Evolutionary conservation across 2,797 vertebrate species (phyloP).

Genomic region (Hydrophis major): DNA sequence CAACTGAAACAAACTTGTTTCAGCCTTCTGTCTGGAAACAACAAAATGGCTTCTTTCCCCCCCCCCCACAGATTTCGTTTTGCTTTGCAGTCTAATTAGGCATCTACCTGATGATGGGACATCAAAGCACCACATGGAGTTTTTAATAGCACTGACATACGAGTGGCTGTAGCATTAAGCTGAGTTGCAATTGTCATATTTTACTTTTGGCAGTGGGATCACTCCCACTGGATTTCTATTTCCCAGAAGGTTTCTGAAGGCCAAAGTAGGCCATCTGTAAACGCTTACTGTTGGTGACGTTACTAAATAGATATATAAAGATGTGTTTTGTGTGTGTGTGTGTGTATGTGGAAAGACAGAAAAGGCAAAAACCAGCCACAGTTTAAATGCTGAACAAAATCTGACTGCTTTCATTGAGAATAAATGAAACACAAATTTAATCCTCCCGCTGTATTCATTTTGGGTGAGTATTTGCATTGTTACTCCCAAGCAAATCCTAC

Average conservation of each 20-base stretch:
- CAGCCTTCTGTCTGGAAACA: not conserved
- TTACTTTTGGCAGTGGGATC: slow-evolving; percentile 67
- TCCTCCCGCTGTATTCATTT: not conserved
- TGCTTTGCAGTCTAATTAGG: slow-evolving; percentile 19
- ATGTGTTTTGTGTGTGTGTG: not conserved
- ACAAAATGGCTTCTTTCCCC: not conserved
- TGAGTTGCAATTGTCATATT: slow-evolving; percentile 59
- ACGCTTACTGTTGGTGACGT: slow-evolving; percentile 64
- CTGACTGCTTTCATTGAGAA: not conserved
- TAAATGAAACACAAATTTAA: not conserved
- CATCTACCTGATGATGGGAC: slow-evolving; percentile 36
- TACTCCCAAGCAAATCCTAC: not conserved
- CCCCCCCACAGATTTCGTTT: not conserved
- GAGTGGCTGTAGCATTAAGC: slow-evolving; percentile 41
- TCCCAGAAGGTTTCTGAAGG: slow-evolving; percentile 67
- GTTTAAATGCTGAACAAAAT: not conserved
- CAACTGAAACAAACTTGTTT: not conserved
- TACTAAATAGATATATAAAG: slow-evolving; percentile 44
- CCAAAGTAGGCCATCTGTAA: slow-evolving; percentile 77
- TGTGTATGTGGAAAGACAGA: slow-evolving; percentile 33
- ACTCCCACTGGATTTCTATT: slow-evolving; percentile 69
- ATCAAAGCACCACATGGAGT: slow-evolving; percentile 24
- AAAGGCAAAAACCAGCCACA: not conserved
- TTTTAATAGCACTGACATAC: slow-evolving; percentile 45
- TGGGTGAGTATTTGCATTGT: not conserved